Percentiles rank a stretch among this genome's conserved stretches.
Conservation (phyloP, 1,140 invertebrate species). For the Condylostylus longicornis region DNA sequence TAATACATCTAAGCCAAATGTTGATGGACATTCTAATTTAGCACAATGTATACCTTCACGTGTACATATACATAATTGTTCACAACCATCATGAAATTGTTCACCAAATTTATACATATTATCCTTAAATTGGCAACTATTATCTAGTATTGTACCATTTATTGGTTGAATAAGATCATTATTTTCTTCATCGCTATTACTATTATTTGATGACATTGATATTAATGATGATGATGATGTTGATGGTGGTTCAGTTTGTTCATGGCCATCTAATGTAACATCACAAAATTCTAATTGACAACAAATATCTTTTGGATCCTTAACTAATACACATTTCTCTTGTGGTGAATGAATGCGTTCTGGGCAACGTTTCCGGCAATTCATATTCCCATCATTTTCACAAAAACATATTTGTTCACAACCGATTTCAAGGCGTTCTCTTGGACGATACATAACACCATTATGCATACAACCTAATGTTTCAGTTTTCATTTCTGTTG, state of each 20-base stretch:
- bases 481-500: slow-evolving; percentile 11
- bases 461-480: slow-evolving; percentile 48
- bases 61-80: slow-evolving; percentile 50
- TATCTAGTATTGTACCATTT: slow-evolving; percentile 8
- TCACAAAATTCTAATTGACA: slow-evolving; percentile 72
- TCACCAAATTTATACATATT: slow-evolving; percentile 32
- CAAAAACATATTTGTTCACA: slow-evolving; percentile 65
- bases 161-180: slow-evolving; percentile 12
- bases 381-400: slow-evolving; percentile 43
- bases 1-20: slow-evolving; percentile 66
- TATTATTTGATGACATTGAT: not conserved
- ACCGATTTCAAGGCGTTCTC: slow-evolving; percentile 58
- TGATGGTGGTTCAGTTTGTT: slow-evolving; percentile 32
- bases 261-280: slow-evolving; percentile 56
- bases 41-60: slow-evolving; percentile 52
- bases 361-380: slow-evolving; percentile 25
- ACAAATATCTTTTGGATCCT: slow-evolving; percentile 62
- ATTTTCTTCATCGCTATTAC: slow-evolving; percentile 1
- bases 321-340: slow-evolving; percentile 55
- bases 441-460: slow-evolving; percentile 54
- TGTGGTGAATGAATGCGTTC: slow-evolving; percentile 25
- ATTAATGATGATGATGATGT: slow-evolving; percentile 10
- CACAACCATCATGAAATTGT: slow-evolving; percentile 65
- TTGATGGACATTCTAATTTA: slow-evolving; percentile 64
- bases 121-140: slow-evolving; percentile 22